Conservation (phyloP, 2,888 invertebrate genomes). For the Apamea sordens region DNA sequence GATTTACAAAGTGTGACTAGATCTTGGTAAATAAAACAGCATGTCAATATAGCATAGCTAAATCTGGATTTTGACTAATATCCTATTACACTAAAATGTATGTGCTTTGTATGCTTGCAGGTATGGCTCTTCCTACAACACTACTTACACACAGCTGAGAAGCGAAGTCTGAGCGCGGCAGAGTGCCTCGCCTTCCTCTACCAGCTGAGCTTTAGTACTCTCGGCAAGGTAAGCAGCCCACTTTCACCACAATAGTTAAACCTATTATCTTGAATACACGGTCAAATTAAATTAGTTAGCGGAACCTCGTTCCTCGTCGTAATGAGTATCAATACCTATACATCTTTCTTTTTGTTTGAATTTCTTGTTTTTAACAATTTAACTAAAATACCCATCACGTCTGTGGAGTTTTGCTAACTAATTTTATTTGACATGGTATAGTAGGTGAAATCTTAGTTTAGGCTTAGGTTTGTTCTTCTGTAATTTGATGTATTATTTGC, state of each 20-base stretch:
- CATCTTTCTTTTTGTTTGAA: not conserved
- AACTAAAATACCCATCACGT: not conserved
- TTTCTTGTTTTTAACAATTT: not conserved
- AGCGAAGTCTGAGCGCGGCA: conserved; percentile 95
- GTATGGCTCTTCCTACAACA: conserved; percentile 99
- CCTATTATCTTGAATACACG: not conserved
- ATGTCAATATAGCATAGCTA: not conserved
- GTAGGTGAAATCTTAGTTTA: not conserved
- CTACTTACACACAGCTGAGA: conserved; percentile 97
- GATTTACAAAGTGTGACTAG: not conserved
- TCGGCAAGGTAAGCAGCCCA: conserved; percentile 93
- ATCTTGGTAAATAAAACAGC: not conserved
- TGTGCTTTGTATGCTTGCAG: conserved; percentile 64
- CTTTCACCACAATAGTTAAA: not conserved
- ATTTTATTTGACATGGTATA: not conserved
- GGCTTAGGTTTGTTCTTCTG: not conserved
- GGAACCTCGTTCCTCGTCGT: not conserved
- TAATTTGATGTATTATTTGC: conserved; percentile 65
- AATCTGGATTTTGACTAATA: not conserved
- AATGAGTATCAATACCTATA: not conserved
- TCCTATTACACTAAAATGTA: not conserved
- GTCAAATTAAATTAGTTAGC: not conserved
- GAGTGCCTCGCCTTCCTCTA: conserved; percentile 99
- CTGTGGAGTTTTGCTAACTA: not conserved
- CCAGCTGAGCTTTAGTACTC: conserved; percentile 97